phyloP scores from a whole-genome alignment of 2,113 vertebrate genomes.

The Albula goreensis region DNA sequence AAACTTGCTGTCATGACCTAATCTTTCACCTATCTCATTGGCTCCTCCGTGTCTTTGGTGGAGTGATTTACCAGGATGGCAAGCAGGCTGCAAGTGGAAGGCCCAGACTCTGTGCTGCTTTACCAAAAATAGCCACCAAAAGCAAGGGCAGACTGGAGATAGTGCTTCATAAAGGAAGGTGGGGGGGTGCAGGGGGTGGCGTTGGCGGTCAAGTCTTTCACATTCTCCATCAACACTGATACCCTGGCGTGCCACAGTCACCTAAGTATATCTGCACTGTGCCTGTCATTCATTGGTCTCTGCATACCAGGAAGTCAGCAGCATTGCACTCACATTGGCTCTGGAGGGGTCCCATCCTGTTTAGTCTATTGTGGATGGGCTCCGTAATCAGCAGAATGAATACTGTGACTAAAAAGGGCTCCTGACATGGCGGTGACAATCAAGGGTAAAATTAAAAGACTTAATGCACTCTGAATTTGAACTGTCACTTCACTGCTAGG shows the following conservation, averaged over 20 bases:
- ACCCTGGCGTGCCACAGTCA: neutral
- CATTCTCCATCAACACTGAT: neutral
- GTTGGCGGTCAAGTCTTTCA: neutral
- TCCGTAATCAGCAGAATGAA: neutral
- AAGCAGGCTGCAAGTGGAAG: neutral
- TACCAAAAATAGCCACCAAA: neutral
- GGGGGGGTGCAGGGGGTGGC: no score
- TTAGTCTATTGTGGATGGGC: neutral
- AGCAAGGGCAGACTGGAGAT: neutral
- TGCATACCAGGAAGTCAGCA: conserved; percentile 7
- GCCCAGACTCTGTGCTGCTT: neutral
- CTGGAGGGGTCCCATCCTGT: neutral
- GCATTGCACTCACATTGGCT: neutral
- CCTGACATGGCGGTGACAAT: neutral
- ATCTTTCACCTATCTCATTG: conserved; percentile 45
- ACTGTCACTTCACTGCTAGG: neutral
- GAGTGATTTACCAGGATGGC: neutral
- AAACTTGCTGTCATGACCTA: conserved; percentile 64
- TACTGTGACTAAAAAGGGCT: neutral
- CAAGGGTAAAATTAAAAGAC: neutral
- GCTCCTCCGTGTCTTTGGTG: neutral
- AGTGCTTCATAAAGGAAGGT: neutral
- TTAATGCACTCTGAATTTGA: neutral
- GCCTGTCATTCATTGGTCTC: conserved; percentile 4
- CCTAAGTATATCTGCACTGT: conserved; percentile 1